Evolutionary conservation across 1,140 invertebrate genomes (phyloP).

Genomic region (Drosophila sp.): DNA sequence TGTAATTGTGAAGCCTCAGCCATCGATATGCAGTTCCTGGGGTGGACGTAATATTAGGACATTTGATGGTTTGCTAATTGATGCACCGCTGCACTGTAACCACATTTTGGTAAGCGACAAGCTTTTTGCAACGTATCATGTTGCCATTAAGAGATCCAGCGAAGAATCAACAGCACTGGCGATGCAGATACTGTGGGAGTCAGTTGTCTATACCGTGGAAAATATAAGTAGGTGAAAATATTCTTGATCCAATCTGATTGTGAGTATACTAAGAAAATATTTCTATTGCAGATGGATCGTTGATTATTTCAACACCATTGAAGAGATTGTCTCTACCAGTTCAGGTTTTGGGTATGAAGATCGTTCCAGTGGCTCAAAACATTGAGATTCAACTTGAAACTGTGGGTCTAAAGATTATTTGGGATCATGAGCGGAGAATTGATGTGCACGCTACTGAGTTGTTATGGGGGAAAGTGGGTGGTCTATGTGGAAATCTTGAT

Average conservation of each 20-base stretch:
- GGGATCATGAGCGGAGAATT: conserved; percentile 87
- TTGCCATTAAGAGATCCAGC: conserved; percentile 85
- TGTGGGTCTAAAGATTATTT: conserved; percentile 88
- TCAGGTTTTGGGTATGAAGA: conserved; percentile 87
- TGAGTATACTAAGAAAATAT: too few species aligned
- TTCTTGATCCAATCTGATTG: too few species aligned
- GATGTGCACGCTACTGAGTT: conserved; percentile 87
- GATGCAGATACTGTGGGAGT: conserved; percentile 87
- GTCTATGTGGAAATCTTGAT: conserved; percentile 91
- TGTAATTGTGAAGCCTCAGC: conserved; percentile 59
- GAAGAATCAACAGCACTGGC: conserved; percentile 78
- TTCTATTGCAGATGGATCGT: conserved; percentile 83
- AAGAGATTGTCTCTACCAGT: conserved; percentile 87
- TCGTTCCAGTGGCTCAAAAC: conserved; percentile 88
- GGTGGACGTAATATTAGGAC: conserved; percentile 91
- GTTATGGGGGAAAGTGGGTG: conserved; percentile 90
- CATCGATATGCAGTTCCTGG: conserved; percentile 89
- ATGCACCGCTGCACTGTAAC: conserved; percentile 86
- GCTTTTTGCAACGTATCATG: conserved; percentile 87
- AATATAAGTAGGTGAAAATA: conserved; percentile 80
- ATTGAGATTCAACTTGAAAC: conserved; percentile 87
- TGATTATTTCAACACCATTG: conserved; percentile 84
- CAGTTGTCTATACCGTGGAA: conserved; percentile 87
- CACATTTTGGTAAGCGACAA: conserved; percentile 88
- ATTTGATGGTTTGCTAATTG: conserved; percentile 88